Conservation (phyloP, 2,888 invertebrate species). For the Pachliopta kotzebuea region DNA sequence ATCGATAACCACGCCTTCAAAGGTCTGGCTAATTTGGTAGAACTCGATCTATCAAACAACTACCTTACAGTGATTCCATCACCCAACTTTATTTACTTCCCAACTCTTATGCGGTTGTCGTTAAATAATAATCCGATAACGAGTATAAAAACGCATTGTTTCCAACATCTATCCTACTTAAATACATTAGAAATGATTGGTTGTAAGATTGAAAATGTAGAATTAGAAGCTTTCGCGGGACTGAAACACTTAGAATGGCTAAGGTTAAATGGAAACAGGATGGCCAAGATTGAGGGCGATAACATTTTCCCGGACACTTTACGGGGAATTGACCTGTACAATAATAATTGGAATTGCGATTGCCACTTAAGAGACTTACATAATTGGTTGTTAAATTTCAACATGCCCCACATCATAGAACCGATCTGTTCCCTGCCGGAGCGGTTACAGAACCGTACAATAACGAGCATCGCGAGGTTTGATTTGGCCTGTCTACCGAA, state of each 20-base stretch:
- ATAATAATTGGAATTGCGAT: slow-evolving; percentile 94
- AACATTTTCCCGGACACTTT: slow-evolving; percentile 88
- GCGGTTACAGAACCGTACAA: slow-evolving; percentile 83
- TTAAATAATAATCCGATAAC: slow-evolving; percentile 91
- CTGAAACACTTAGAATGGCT: slow-evolving; percentile 91
- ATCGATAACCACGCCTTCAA: slow-evolving; percentile 91
- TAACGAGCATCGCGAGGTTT: slow-evolving; percentile 83
- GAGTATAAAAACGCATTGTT: slow-evolving; percentile 85
- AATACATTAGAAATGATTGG: slow-evolving; percentile 90
- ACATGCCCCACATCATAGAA: slow-evolving; percentile 88
- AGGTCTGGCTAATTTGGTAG: slow-evolving; percentile 92
- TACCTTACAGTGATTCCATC: slow-evolving; percentile 88
- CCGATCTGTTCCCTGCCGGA: slow-evolving; percentile 88
- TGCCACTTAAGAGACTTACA: slow-evolving; percentile 89
- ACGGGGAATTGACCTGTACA: slow-evolving; percentile 89
- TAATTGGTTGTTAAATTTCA: slow-evolving; percentile 88
- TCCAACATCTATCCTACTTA: slow-evolving; percentile 87
- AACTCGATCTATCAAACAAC: slow-evolving; percentile 92
- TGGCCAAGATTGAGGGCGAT: slow-evolving; percentile 85
- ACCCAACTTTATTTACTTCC: slow-evolving; percentile 88
- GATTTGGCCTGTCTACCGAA: slow-evolving; percentile 92
- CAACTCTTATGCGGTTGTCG: slow-evolving; percentile 90
- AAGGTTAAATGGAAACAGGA: slow-evolving; percentile 89
- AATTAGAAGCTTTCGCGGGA: slow-evolving; percentile 90
- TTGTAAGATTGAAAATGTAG: slow-evolving; percentile 88